Evolutionary conservation across 2,797 vertebrate genomes (phyloP).

Genomic region (Platyrinchus mystaceus): DNA sequence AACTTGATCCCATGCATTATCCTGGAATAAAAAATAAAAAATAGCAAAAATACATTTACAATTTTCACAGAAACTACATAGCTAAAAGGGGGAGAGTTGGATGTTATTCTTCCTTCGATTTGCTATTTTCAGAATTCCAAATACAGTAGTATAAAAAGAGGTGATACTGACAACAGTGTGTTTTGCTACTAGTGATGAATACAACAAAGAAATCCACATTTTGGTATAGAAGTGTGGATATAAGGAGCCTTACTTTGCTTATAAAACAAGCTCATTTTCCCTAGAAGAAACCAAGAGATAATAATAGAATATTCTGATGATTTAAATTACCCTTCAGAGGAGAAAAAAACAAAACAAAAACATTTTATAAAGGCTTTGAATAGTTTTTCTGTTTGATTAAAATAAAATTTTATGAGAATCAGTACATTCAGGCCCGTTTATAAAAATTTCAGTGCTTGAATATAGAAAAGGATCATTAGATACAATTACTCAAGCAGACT

Average conservation of each 20-base stretch:
- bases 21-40: not conserved
- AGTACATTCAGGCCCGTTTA: not conserved
- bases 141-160: not conserved
- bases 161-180: not conserved
- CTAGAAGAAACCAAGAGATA: not conserved
- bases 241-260: not conserved
- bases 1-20: not conserved
- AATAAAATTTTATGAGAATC: not conserved
- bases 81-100: not conserved
- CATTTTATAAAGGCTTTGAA: not conserved
- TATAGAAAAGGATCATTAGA: slow-evolving; percentile 16
- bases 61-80: not conserved
- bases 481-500: slow-evolving; percentile 34
- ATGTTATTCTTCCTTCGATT: not conserved
- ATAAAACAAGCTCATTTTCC: not conserved
- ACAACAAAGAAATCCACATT: not conserved
- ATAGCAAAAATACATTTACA: not conserved
- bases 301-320: not conserved
- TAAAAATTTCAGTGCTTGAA: not conserved
- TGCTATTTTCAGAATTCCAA: not conserved
- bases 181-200: not conserved
- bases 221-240: not conserved
- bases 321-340: not conserved
- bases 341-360: not conserved
- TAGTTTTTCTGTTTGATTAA: not conserved